Evolutionary conservation across 2,113 vertebrate genomes (phyloP).

Genomic region (Centropus bengalensis): DNA sequence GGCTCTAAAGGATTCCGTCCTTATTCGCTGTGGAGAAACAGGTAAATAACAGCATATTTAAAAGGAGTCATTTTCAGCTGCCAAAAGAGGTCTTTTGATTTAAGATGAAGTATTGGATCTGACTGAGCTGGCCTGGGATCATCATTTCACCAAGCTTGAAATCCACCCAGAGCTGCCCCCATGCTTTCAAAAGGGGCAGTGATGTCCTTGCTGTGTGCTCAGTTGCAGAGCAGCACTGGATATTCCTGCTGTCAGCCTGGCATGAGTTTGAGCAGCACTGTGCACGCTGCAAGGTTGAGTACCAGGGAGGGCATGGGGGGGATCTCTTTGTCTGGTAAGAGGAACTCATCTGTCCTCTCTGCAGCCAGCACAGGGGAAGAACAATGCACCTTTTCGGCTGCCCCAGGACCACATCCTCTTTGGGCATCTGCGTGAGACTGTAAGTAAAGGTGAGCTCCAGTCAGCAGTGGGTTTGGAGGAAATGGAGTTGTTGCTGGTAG

Average conservation of each 20-base stretch:
- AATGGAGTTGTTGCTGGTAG: neutral
- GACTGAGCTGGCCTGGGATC: neutral
- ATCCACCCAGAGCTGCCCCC: neutral
- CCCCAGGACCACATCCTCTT: conserved; percentile 88
- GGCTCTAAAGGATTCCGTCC: neutral
- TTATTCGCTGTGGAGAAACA: neutral
- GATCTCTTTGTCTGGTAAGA: neutral
- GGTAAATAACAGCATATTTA: neutral
- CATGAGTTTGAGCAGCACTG: neutral
- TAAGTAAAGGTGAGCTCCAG: conserved; percentile 83
- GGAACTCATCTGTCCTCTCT: neutral
- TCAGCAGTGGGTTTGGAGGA: neutral
- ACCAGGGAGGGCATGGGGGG: fast-evolving
- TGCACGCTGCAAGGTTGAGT: neutral
- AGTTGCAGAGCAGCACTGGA: neutral
- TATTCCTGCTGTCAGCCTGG: neutral
- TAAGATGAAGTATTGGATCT: neutral
- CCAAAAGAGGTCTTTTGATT: neutral
- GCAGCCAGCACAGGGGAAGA: conserved; percentile 76
- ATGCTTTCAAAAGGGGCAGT: neutral
- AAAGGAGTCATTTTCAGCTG: neutral
- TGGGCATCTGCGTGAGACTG: conserved; percentile 77
- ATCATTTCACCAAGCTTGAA: neutral
- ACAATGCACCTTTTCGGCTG: conserved; percentile 82
- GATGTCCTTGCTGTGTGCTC: neutral